A percentile compares a stretch with the other conserved stretches of the same genome.
These are phyloP conservation scores for Chamaedrilus cognettii DNA, from an alignment of 2,888 invertebrate species.

Conservation along the genomic window DNA sequence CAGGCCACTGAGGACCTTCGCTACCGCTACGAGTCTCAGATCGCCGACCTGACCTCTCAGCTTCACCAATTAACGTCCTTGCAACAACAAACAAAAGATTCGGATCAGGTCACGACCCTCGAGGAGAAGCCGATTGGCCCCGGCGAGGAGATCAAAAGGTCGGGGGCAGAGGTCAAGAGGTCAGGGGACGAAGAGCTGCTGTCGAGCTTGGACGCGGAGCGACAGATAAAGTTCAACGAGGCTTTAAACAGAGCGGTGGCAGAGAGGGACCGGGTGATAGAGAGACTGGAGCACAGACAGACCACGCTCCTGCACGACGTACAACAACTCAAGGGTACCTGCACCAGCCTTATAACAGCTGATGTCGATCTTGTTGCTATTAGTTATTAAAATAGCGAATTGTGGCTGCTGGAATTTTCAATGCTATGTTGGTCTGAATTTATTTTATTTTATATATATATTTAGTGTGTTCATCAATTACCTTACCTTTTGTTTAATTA, in stretches of 20 bases:
- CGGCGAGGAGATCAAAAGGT: background rate
- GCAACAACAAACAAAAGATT: background rate
- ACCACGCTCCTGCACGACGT: background rate
- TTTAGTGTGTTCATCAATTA: too few relatives aligned
- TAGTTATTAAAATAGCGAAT: too few relatives aligned
- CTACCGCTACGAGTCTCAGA: background rate
- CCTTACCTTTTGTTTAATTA: too few relatives aligned
- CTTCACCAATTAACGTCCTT: too few relatives aligned
- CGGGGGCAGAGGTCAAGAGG: background rate
- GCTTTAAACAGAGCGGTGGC: slow-evolving; percentile 66
- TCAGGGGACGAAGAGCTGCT: background rate
- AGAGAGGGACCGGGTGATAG: slow-evolving; percentile 26
- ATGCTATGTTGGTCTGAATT: background rate
- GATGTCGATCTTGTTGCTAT: too few relatives aligned
- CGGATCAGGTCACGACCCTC: background rate
- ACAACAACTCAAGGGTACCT: background rate
- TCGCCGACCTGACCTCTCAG: background rate
- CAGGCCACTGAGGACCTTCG: slow-evolving; percentile 12
- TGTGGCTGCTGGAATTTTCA: background rate
- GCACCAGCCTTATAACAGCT: background rate
- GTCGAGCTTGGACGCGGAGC: slow-evolving; percentile 15
- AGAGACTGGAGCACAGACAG: background rate
- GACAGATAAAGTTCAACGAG: slow-evolving; percentile 64
- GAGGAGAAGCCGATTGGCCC: background rate
- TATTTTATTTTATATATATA: background rate